Percentiles rank a stretch among this genome's conserved stretches.
Evolutionary conservation across 2,113 vertebrate species (phyloP).

Genomic region (Etheostoma cragini): DNA sequence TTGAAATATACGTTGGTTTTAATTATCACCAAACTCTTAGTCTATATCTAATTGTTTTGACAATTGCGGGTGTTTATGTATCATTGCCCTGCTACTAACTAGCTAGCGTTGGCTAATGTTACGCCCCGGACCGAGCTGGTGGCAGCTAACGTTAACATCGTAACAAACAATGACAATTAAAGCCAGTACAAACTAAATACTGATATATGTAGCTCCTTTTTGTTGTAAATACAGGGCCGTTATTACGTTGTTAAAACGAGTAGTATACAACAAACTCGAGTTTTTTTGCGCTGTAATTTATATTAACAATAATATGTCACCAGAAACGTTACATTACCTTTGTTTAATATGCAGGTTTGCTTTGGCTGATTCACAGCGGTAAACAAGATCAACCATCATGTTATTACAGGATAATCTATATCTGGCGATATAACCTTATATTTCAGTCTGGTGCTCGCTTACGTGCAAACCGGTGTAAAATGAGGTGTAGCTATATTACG

Average conservation of each 20-base stretch:
- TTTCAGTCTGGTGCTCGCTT: not conserved
- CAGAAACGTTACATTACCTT: not conserved
- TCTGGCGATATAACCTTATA: no score
- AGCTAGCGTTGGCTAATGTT: conserved; percentile 33
- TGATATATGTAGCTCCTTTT: fast-evolving
- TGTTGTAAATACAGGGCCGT: not conserved
- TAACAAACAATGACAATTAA: conserved; percentile 27
- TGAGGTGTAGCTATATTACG: not conserved
- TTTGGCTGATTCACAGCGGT: not conserved
- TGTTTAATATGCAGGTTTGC: conserved; percentile 12
- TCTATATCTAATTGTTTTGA: not conserved
- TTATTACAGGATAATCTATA: not conserved
- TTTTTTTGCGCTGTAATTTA: not conserved
- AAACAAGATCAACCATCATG: not conserved
- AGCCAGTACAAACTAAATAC: not conserved
- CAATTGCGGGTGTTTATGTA: not conserved
- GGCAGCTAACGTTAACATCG: conserved; percentile 16
- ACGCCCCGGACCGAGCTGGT: conserved; percentile 33
- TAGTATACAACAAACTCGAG: not conserved
- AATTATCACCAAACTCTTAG: fast-evolving
- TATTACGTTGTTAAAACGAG: not conserved
- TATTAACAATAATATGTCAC: not conserved
- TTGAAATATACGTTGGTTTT: not conserved
- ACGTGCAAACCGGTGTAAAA: not conserved
- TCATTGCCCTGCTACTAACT: not conserved